A percentile compares a stretch with the other conserved stretches of the same genome.
Conservation (phyloP, 2,888 invertebrate genomes). For the Nowickia ferox region DNA sequence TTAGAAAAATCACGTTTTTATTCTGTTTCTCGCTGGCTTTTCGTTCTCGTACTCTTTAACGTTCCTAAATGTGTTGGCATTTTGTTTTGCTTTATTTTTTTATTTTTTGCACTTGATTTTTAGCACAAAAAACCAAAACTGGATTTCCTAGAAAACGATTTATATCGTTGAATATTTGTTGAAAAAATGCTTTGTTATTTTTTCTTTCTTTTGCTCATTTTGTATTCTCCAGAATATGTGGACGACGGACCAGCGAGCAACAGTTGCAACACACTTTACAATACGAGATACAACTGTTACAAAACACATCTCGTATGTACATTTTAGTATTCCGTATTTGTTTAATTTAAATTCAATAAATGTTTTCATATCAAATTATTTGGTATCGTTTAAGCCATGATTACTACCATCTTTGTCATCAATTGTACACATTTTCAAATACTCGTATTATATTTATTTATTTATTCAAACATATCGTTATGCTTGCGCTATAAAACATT, state of each 20-base stretch:
- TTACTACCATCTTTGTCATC: conserved; percentile 58
- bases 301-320: background rate
- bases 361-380: conserved; percentile 70
- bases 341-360: conserved; percentile 71
- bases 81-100: conserved; percentile 13
- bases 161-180: conserved; percentile 70
- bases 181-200: conserved; percentile 2
- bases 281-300: conserved; percentile 28
- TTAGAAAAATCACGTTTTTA: conserved; percentile 72
- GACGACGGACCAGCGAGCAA: background rate
- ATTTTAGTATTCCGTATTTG: conserved; percentile 67
- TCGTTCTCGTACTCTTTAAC: background rate
- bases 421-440: conserved; percentile 34
- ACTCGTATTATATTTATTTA: conserved; percentile 14
- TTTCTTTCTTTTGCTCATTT: conserved; percentile 27
- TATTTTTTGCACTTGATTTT: conserved; percentile 58
- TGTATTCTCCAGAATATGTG: conserved; percentile 35
- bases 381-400: conserved; percentile 65
- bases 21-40: conserved; percentile 41
- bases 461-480: conserved; percentile 17
- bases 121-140: conserved; percentile 74
- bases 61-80: conserved; percentile 53
- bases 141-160: conserved; percentile 75
- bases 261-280: conserved; percentile 18
- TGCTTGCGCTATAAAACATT: background rate